Base-by-base conservation (phyloP, 1,140 invertebrate genomes). In the Pogonus chalceus region DNA sequence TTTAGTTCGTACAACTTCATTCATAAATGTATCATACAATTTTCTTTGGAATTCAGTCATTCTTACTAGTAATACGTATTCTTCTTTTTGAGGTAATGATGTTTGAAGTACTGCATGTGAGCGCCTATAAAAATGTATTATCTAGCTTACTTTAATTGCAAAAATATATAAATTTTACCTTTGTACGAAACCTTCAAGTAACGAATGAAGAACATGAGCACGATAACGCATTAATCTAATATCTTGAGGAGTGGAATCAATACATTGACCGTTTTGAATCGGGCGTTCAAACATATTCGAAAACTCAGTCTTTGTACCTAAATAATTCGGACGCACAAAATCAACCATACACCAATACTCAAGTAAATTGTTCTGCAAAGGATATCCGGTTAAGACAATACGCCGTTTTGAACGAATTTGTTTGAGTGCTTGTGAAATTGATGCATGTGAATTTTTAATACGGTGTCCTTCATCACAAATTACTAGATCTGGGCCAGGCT, bases 261-360 rank as follows among this genome's bases (percentile, higher is more conserved):
- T 86, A 74, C 91, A 95, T 64, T 95, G 92, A 0, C 92, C 92
- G 70, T 96, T 96, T 64, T 91, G 89, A 62, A 96, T 96, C 0
- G 94, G 93, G 43, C 91, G 72, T 62, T 96, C 92, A 64, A 96
- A 97, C 91, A 96, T 95, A 65, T 94, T 94, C 58, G 84, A 86
- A 69, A 97, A 97, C 67, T 96, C 92, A 0, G 89, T 91, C 67
- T 93, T 92, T 4, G 87, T 90, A 43, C 92, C 94, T 18, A 90
- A 76, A 76, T 90, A 91, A 73, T 94, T 95, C 0, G 94, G 94
- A 39, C 92, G 77, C 0, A 96, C 92, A 67, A 96, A 97, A 62
- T 96, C 92, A 2, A 96, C 91, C 92, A 95, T 95, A 65, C 91
- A 92, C 90, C 91, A 96, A 67, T 97, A 97, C 70, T 97, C 94